phyloP scores from a whole-genome alignment of 92 coral and sea anemone species.

The Anthopleura xanthogrammica region DNA sequence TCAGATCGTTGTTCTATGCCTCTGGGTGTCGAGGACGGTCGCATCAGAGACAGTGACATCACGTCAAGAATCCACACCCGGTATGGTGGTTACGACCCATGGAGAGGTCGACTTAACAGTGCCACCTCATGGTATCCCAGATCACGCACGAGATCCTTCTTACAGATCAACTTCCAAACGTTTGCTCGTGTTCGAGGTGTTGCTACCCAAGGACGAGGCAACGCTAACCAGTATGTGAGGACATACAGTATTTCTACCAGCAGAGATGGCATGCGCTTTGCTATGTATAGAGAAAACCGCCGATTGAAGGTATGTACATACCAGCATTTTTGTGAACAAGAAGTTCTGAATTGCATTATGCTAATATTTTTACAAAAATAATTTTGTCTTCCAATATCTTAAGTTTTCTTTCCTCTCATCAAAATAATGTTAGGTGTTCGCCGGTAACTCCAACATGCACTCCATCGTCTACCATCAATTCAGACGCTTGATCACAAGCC shows the following conservation, averaged over 20 bases:
- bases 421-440: constrained; percentile 42
- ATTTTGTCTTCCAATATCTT: not conserved
- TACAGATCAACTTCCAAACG: constrained; percentile 42
- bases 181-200: constrained; percentile 32
- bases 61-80: constrained; percentile 43
- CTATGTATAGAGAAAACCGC: constrained; percentile 35
- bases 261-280: constrained; percentile 48
- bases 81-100: constrained; percentile 55
- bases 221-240: constrained; percentile 43
- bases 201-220: constrained; percentile 37
- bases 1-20: constrained; percentile 70
- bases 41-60: constrained; percentile 55
- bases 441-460: constrained; percentile 70
- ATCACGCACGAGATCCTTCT: constrained; percentile 40
- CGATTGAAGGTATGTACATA: constrained; percentile 40
- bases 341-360: too few relatives aligned
- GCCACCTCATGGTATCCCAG: constrained; percentile 59
- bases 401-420: not conserved
- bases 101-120: constrained; percentile 59
- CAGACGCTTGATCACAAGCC: constrained; percentile 51
- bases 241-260: constrained; percentile 21
- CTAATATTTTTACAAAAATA: too few relatives aligned
- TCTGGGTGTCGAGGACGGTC: constrained; percentile 71
- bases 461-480: constrained; percentile 73
- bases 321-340: too few relatives aligned